phyloP scores from a whole-genome alignment of 2,888 invertebrate genomes.

The Heliconius hortense region DNA sequence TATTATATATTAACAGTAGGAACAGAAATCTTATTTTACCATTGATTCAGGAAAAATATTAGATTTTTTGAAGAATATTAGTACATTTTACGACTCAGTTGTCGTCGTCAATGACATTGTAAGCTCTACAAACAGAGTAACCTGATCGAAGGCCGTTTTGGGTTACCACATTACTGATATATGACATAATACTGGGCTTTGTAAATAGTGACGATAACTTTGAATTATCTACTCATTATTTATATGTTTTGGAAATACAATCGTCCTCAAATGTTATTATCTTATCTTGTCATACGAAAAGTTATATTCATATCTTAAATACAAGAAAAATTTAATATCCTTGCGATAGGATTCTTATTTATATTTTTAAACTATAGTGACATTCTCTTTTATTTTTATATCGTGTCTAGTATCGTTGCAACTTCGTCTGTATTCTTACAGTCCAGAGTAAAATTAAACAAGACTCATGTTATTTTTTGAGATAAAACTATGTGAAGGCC shows the following conservation, averaged over 20 bases:
- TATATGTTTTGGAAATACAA: neutral
- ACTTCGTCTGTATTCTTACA: neutral
- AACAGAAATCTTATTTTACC: neutral
- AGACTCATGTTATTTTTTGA: neutral
- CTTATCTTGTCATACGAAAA: neutral
- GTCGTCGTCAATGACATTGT: constrained; percentile 23
- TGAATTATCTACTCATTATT: neutral
- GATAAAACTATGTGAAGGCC: neutral
- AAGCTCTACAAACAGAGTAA: constrained; percentile 27
- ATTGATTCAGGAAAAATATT: neutral
- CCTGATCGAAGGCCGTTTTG: constrained; percentile 26
- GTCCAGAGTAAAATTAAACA: neutral
- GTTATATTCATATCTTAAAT: constrained; percentile 9
- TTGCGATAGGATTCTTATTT: constrained; percentile 5
- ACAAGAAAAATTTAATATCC: constrained; percentile 6
- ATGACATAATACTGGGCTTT: constrained; percentile 27
- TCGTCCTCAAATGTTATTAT: neutral
- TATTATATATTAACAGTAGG: too few species aligned
- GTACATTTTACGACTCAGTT: neutral
- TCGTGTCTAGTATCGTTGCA: neutral
- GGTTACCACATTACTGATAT: constrained; percentile 16
- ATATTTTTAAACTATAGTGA: neutral
- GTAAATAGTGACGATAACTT: constrained; percentile 3
- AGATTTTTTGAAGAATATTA: neutral
- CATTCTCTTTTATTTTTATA: neutral